phyloP scores from a whole-genome alignment of 64 coral and sea anemone genomes.

The Orbicella faveolata region DNA sequence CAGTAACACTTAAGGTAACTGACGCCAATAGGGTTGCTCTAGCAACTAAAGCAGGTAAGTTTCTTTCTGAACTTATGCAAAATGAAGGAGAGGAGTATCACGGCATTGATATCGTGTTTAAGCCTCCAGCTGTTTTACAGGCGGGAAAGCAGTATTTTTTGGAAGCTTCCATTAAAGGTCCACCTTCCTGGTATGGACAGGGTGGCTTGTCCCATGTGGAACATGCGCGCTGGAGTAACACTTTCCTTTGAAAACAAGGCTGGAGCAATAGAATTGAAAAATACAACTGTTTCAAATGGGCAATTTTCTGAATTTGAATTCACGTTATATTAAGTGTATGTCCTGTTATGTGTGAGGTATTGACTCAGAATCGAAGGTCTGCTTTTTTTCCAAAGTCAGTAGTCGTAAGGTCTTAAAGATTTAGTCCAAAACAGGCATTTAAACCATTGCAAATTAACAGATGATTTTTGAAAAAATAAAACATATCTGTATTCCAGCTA shows the following conservation, averaged over 20 bases:
- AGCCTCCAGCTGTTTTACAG: not conserved
- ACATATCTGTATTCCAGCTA: too few relatives aligned
- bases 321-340: not conserved
- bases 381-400: not conserved
- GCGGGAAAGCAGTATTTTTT: not conserved
- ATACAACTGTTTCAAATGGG: not conserved
- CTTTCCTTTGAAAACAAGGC: not conserved
- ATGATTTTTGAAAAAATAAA: too few relatives aligned
- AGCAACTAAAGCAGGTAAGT: not conserved
- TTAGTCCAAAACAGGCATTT: too few relatives aligned
- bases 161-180: not conserved
- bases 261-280: not conserved
- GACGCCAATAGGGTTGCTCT: not conserved
- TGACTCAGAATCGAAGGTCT: not conserved
- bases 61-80: not conserved
- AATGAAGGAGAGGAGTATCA: not conserved
- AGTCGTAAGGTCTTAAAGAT: too few relatives aligned
- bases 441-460: too few relatives aligned
- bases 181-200: constrained; percentile 17
- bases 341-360: too few relatives aligned
- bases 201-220: not conserved
- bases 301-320: not conserved
- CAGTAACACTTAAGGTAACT: not conserved
- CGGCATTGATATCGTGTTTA: constrained; percentile 18
- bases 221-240: not conserved